Percentiles rank a stretch among this genome's conserved stretches.
Evolutionary conservation across 2,888 invertebrate species (phyloP).

Genomic region (Trichogramma dendrolimi): DNA sequence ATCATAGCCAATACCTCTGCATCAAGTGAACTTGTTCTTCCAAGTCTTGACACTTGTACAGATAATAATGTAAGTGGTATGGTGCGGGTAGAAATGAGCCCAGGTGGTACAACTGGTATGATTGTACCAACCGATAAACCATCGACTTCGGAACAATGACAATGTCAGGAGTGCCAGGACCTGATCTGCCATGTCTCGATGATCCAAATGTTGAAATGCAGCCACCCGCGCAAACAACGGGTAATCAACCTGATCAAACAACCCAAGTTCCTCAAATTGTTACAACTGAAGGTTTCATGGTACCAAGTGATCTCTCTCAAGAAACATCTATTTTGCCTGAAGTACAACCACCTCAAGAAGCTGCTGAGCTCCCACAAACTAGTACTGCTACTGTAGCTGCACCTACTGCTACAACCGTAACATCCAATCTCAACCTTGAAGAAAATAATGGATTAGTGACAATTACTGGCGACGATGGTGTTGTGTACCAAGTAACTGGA

Average conservation of each 20-base stretch:
- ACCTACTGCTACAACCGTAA: slow-evolving; percentile 28
- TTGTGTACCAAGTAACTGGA: slow-evolving; percentile 74
- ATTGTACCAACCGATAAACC: slow-evolving; percentile 50
- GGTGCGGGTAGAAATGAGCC: slow-evolving; percentile 57
- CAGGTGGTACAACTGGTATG: slow-evolving; percentile 63
- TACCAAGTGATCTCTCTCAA: neutral
- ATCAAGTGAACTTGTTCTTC: slow-evolving; percentile 39
- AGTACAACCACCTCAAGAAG: neutral
- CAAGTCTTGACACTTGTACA: slow-evolving; percentile 45
- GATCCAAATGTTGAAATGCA: slow-evolving; percentile 34
- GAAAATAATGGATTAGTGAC: slow-evolving; percentile 63
- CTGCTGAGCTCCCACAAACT: neutral
- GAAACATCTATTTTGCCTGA: slow-evolving; percentile 5
- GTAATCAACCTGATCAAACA: neutral
- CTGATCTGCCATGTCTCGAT: slow-evolving; percentile 48
- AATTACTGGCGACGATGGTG: slow-evolving; percentile 81
- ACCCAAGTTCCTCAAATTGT: neutral
- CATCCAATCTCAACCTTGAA: slow-evolving; percentile 49
- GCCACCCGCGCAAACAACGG: neutral
- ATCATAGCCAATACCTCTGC: slow-evolving; percentile 23
- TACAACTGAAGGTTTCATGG: neutral
- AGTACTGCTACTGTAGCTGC: slow-evolving; percentile 10
- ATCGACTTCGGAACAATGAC: slow-evolving; percentile 24
- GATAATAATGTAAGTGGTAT: slow-evolving; percentile 40
- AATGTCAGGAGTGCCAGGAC: slow-evolving; percentile 39